A percentile compares a stretch with the other conserved stretches of the same genome.
These are phyloP conservation scores for Empis livida DNA, from an alignment of 2,888 invertebrate genomes.

Conservation along the genomic window DNA sequence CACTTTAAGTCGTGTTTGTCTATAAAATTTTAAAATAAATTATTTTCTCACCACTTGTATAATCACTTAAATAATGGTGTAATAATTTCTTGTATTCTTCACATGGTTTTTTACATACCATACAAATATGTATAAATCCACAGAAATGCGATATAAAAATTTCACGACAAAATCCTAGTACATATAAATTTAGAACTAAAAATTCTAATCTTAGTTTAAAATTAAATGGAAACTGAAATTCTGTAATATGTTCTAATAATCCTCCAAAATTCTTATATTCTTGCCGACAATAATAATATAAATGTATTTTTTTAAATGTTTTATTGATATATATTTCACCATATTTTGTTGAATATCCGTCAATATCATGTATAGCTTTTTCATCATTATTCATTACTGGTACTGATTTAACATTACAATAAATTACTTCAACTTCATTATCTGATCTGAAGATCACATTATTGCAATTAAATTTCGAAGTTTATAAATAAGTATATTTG, in stretches of 20 bases:
- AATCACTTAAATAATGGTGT: neutral
- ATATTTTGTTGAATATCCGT: neutral
- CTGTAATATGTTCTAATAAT: neutral
- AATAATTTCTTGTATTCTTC: neutral
- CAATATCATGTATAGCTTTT: neutral
- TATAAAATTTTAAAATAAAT: no score
- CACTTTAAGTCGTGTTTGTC: no score
- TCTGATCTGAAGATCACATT: no score
- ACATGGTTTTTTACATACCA: neutral
- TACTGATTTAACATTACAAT: no score
- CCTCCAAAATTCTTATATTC: neutral
- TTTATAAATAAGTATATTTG: no score
- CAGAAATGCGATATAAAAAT: neutral
- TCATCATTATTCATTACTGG: no score
- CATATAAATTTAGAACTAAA: neutral
- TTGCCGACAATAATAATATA: neutral
- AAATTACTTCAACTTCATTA: no score
- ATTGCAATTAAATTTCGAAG: no score
- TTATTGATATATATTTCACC: neutral
- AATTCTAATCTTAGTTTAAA: no score
- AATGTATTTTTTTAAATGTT: neutral
- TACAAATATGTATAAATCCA: neutral
- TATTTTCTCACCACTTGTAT: neutral
- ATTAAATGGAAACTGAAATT: neutral
- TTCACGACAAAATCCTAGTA: neutral